A percentile compares a stretch with the other conserved stretches of the same genome.
Conservation (phyloP, 2,797 vertebrate species). For the Sorex maritimensis region DNA sequence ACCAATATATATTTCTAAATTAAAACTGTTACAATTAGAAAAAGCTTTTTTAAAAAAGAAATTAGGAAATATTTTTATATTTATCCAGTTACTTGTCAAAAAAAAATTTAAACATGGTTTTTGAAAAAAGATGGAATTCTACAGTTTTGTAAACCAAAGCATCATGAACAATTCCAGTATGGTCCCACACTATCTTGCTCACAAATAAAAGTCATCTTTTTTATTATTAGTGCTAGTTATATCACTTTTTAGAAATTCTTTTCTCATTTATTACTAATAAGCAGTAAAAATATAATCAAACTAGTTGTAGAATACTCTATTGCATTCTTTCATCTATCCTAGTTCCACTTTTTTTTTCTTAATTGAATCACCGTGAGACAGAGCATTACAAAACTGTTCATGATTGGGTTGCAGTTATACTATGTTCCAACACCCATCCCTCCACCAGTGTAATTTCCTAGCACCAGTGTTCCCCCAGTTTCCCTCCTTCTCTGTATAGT, state of each 20-base stretch:
- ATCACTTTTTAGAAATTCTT: conserved; percentile 28
- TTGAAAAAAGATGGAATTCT: conserved; percentile 29
- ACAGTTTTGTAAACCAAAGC: conserved; percentile 44
- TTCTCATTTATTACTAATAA: conserved; percentile 40
- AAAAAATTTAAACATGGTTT: conserved; percentile 43
- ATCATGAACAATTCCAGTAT: conserved; percentile 40
- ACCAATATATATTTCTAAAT: conserved; percentile 34
- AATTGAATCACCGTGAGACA: too few species aligned
- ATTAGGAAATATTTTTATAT: conserved; percentile 10
- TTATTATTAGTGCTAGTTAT: not conserved
- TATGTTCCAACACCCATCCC: too few species aligned
- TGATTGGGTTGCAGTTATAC: too few species aligned
- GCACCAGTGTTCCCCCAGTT: too few species aligned
- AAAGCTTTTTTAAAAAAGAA: conserved; percentile 13
- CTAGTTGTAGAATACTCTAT: not conserved
- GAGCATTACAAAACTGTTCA: too few species aligned
- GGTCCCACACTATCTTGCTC: conserved; percentile 41
- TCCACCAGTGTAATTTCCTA: too few species aligned
- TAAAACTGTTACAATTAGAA: conserved; percentile 51
- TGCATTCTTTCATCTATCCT: not conserved
- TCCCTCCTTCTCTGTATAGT: too few species aligned
- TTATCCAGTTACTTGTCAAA: conserved; percentile 22
- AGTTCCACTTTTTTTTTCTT: not conserved
- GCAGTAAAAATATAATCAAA: conserved; percentile 40
- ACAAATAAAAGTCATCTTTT: conserved; percentile 39